Base-by-base conservation (phyloP, 2,113 vertebrate genomes). In the Phalacrocorax carbo region DNA sequence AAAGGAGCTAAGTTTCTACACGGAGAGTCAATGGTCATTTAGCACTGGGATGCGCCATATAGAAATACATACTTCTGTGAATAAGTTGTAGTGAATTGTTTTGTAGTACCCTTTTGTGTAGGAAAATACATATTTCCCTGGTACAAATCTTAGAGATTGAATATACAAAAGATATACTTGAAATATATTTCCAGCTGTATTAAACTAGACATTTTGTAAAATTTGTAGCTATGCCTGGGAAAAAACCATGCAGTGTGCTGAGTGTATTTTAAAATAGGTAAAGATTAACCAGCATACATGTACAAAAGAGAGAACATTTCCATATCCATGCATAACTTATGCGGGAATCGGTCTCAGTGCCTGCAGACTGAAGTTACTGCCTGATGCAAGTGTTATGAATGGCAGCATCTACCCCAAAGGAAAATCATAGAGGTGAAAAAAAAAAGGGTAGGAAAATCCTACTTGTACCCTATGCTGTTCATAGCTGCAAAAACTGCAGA, bases 261-360 rank as follows among this genome's bases (percentile, higher is more conserved):
- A 42, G 5, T 40, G 10, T 27, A 17, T 85, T 87, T 91, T 85
- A 49, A 58, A 87, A 71, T 16, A 75, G 20, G 10, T 48, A 21
- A 78, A 77, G 42, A 66, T 77, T 58, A 61, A 40, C 5, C 16
- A 75, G 13, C 6, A 21, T 17, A 27, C 3, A 15, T 14, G 2
- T 27, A 44, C 19, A 26, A 79, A 90, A 61, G 65, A 73, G 34
- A 38, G 9, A 81, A 68, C 1, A 6, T 69, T 93, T 79, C 21
- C 25, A 13, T 65, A 22, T 52, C 38, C 3, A 8, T 48, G 10
- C 4, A 12, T 68, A 62, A 58, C 4, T 84, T 73, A 25, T 0
- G 1, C 0, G 4, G 21, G 23, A 57, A n/a, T 92, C 2, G 0
- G 26, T 32, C 9, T 11, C 4, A 7, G 26, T 55, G n/a, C 13